phyloP scores from a whole-genome alignment of 2,113 vertebrate species.

The Psephotus haematonotus region DNA sequence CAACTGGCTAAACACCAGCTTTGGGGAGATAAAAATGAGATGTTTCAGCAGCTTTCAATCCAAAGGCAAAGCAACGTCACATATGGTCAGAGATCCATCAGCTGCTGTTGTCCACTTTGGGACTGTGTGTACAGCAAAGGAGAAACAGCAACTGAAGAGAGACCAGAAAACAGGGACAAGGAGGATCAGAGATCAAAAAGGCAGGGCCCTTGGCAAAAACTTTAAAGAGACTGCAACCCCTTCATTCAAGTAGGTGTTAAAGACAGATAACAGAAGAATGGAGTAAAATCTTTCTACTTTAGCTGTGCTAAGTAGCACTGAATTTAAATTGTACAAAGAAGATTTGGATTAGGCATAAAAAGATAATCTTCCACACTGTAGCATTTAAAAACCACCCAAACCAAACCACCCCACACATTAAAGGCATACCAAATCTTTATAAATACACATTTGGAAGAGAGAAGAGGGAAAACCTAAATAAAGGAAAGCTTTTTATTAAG shows the following conservation, averaged over 20 bases:
- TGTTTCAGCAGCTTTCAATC: background rate
- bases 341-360: background rate
- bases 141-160: background rate
- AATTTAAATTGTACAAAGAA: conserved; percentile 2
- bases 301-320: background rate
- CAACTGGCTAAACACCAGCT: background rate
- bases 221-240: background rate
- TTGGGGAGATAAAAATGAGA: background rate
- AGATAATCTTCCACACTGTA: background rate
- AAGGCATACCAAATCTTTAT: background rate
- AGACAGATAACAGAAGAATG: background rate
- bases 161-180: background rate
- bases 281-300: background rate
- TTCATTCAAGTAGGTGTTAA: background rate
- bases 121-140: background rate
- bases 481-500: background rate
- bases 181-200: background rate
- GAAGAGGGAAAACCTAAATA: background rate
- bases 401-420: background rate
- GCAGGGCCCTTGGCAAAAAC: background rate
- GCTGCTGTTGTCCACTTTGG: background rate
- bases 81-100: background rate
- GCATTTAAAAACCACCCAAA: background rate
- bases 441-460: background rate
- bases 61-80: background rate